Evolutionary conservation across 2,113 vertebrate species (phyloP).

Genomic region (Indri indri): DNA sequence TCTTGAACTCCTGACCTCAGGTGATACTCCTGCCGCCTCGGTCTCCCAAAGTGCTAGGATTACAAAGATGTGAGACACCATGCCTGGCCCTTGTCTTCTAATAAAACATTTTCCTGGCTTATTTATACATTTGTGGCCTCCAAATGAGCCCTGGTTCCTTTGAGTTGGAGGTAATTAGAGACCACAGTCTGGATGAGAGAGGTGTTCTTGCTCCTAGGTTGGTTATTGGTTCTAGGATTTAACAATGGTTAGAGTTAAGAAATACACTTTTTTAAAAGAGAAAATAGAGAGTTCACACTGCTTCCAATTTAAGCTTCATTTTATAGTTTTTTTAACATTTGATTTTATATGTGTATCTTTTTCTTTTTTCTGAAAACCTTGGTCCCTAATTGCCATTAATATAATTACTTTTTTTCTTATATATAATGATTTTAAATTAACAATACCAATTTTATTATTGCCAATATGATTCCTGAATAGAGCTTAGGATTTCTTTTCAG

Average conservation of each 20-base stretch:
- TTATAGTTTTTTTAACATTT: background rate
- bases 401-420: background rate
- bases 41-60: no score
- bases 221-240: background rate
- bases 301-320: background rate
- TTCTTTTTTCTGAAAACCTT: slow-evolving; percentile 5
- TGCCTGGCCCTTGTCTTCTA: background rate
- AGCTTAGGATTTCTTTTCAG: background rate
- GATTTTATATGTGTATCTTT: slow-evolving; percentile 28
- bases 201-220: background rate
- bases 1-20: no score
- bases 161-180: background rate
- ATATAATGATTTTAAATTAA: background rate
- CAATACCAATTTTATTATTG: background rate
- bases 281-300: background rate
- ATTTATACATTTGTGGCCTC: background rate
- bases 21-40: no score
- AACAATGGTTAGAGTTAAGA: background rate
- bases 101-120: slow-evolving; percentile 2
- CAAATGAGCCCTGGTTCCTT: background rate
- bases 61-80: no score
- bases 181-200: background rate
- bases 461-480: background rate
- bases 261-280: background rate
- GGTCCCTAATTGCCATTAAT: background rate